Conservation (phyloP, 1,140 invertebrate genomes). For the Drosophila serrata region DNA sequence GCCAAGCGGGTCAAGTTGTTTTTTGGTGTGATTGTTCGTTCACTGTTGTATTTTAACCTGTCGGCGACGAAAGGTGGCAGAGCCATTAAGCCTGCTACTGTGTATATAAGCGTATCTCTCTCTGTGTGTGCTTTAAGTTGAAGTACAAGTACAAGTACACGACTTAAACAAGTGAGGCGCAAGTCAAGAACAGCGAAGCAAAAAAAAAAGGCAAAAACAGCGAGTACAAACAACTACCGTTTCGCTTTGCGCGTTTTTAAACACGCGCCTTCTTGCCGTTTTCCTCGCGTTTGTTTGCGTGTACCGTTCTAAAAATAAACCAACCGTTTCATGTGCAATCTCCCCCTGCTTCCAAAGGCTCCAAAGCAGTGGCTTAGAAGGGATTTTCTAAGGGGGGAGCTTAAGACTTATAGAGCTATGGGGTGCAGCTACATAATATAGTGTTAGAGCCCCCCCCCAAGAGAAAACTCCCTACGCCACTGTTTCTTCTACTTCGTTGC, state of each 20-base stretch:
- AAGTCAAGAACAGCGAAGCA: slow-evolving; percentile 28
- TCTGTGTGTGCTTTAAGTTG: slow-evolving; percentile 35
- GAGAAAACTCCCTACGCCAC: not conserved
- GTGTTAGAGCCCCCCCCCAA: not conserved
- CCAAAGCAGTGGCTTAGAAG: not conserved
- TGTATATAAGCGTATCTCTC: not conserved
- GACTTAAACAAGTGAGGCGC: slow-evolving; percentile 45
- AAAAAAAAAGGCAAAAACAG: slow-evolving; percentile 10
- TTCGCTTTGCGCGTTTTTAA: slow-evolving; percentile 52
- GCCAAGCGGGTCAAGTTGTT: slow-evolving; percentile 35
- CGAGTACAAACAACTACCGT: slow-evolving; percentile 40
- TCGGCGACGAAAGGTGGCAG: slow-evolving; percentile 36
- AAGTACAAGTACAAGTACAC: slow-evolving; percentile 50
- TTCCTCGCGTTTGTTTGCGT: slow-evolving; percentile 33
- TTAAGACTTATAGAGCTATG: not conserved
- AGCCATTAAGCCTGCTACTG: slow-evolving; percentile 25
- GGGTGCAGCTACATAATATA: not conserved
- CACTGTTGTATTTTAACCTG: slow-evolving; percentile 63
- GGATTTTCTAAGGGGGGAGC: not conserved
- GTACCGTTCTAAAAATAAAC: slow-evolving; percentile 76
- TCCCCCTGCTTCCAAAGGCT: slow-evolving; percentile 17
- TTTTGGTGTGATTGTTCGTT: slow-evolving; percentile 46
- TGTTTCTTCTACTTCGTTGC: not conserved
- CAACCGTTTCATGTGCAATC: slow-evolving; percentile 69
- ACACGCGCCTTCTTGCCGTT: slow-evolving; percentile 50